These are phyloP conservation scores for Drosophila fungiperda DNA, from an alignment of 2,888 invertebrate species.

Conservation along the genomic window DNA sequence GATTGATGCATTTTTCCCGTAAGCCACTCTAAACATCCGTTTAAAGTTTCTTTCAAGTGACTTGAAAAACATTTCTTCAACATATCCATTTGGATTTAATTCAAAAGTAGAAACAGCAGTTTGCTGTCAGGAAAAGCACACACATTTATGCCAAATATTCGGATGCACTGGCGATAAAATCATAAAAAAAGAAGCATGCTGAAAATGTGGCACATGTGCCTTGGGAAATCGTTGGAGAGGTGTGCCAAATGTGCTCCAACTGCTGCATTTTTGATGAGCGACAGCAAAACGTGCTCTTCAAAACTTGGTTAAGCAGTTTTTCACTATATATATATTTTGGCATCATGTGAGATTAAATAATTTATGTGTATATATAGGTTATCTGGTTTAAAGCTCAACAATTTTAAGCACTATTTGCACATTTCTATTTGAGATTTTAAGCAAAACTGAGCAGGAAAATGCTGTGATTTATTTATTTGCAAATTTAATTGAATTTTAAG, in stretches of 20 bases:
- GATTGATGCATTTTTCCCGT: conserved; percentile 46
- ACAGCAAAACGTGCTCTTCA: conserved; percentile 16
- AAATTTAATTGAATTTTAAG: neutral
- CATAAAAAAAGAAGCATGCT: neutral
- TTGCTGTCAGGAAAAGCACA: conserved; percentile 9
- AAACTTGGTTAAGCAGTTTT: conserved; percentile 25
- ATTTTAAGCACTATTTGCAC: neutral
- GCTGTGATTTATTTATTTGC: neutral
- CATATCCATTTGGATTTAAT: conserved; percentile 44
- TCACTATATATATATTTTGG: conserved; percentile 26
- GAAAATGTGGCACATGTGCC: conserved; percentile 22
- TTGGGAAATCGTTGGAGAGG: conserved; percentile 18
- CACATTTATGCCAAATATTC: conserved; percentile 47
- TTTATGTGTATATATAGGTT: conserved; percentile 15
- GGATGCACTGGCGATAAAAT: conserved; percentile 22
- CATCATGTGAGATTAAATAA: conserved; percentile 10
- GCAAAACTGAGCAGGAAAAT: neutral
- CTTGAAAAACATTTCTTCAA: conserved; percentile 16
- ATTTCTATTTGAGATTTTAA: neutral
- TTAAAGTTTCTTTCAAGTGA: conserved; percentile 53
- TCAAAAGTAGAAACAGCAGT: neutral
- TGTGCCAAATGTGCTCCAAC: conserved; percentile 39
- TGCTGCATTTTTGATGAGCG: conserved; percentile 56
- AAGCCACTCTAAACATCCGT: conserved; percentile 51
- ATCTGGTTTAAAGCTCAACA: conserved; percentile 6